Conservation (phyloP, 1,140 invertebrate species). For the Ericerus pela region DNA sequence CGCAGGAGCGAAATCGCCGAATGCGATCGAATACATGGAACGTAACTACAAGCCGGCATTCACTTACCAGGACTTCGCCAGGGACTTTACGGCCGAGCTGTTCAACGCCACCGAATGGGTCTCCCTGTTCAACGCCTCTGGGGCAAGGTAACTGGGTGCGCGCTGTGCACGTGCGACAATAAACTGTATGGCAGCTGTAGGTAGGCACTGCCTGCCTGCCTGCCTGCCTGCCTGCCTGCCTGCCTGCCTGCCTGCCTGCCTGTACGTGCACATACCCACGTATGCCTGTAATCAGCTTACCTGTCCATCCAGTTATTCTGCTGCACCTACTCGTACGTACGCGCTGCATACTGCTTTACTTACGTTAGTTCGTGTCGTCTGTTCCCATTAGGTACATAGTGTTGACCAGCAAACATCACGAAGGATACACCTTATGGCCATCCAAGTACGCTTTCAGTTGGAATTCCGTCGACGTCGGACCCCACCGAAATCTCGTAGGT, state of each 20-base stretch:
- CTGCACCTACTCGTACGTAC: no score
- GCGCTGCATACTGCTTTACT: no score
- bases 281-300: no score
- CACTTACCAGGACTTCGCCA: constrained; percentile 73
- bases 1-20: not conserved
- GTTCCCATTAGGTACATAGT: constrained; percentile 57
- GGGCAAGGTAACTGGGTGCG: constrained; percentile 49
- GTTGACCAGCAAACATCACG: constrained; percentile 85
- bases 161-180: no score
- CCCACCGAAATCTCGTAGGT: constrained; percentile 64
- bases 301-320: no score
- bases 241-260: no score
- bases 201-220: no score
- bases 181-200: no score
- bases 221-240: no score
- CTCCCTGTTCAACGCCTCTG: constrained; percentile 51
- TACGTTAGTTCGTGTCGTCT: no score
- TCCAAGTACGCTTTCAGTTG: constrained; percentile 73
- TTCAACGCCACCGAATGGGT: constrained; percentile 65
- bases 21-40: constrained; percentile 44
- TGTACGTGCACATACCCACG: no score
- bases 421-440: constrained; percentile 81
- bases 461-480: constrained; percentile 77
- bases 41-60: constrained; percentile 63
- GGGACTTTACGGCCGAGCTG: constrained; percentile 64